Evolutionary conservation across 2,888 invertebrate species (phyloP).

Genomic region (Abscondita cerata): DNA sequence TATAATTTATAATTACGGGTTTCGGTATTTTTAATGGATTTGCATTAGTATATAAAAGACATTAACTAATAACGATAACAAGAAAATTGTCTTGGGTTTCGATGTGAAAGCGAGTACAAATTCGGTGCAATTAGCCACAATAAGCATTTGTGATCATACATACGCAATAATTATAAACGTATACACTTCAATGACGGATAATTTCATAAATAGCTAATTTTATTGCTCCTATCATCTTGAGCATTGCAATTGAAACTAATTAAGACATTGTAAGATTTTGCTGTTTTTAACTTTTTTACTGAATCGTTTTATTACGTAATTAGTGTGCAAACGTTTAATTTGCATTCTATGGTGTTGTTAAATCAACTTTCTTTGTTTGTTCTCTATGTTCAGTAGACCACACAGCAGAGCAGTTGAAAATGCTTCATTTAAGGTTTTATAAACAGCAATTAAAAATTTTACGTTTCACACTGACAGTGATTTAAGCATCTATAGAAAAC

Average conservation of each 20-base stretch:
- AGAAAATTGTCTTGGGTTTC: conserved; percentile 20
- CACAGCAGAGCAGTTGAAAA: too few relatives aligned
- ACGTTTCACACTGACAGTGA: too few relatives aligned
- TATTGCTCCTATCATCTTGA: conserved; percentile 6
- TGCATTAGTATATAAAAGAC: conserved; percentile 15
- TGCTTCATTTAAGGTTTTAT: too few relatives aligned
- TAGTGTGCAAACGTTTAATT: too few relatives aligned
- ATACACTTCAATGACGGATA: background rate
- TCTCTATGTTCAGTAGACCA: too few relatives aligned
- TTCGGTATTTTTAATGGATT: conserved; percentile 8
- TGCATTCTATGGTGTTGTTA: too few relatives aligned
- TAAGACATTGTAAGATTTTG: background rate
- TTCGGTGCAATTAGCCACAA: conserved; percentile 20
- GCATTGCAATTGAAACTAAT: conserved; percentile 21
- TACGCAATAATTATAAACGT: background rate
- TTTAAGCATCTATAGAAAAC: too few relatives aligned
- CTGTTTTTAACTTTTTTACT: too few relatives aligned
- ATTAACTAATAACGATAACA: conserved; percentile 23
- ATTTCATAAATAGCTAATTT: background rate
- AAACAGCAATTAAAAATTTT: too few relatives aligned
- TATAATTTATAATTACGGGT: conserved; percentile 21
- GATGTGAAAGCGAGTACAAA: conserved; percentile 26
- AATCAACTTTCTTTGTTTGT: too few relatives aligned
- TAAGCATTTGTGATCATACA: background rate
- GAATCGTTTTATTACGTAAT: too few relatives aligned